phyloP scores from a whole-genome alignment of 2,888 invertebrate species.

The Pharmacophagus antenor region DNA sequence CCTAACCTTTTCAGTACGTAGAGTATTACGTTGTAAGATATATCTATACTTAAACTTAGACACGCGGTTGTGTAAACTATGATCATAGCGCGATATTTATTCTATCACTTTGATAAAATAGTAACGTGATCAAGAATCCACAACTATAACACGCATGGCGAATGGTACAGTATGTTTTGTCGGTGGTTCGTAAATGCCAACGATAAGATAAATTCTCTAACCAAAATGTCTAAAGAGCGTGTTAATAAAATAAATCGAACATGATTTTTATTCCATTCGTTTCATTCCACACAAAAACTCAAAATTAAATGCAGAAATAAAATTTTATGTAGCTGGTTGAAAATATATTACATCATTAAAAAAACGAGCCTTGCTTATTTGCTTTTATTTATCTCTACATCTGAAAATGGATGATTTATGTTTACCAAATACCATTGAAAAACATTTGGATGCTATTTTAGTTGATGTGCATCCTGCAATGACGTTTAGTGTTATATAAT shows the following conservation, averaged over 20 bases:
- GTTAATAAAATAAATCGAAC: neutral
- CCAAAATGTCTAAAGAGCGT: conserved; percentile 15
- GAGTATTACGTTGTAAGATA: neutral
- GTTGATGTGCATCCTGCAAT: too few relatives aligned
- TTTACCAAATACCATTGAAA: too few relatives aligned
- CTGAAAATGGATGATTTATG: too few relatives aligned
- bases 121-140: conserved; percentile 23
- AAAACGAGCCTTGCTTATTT: too few relatives aligned
- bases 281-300: neutral
- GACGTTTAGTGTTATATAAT: too few relatives aligned
- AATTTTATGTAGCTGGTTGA: too few relatives aligned
- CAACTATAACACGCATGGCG: conserved; percentile 26
- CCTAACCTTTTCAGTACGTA: too few relatives aligned
- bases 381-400: too few relatives aligned
- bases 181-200: conserved; percentile 30
- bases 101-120: conserved; percentile 21
- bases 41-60: neutral
- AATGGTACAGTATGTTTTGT: conserved; percentile 30
- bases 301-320: neutral
- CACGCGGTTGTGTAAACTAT: neutral
- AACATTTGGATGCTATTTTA: too few relatives aligned
- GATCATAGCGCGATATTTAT: conserved; percentile 8
- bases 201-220: conserved; percentile 28
- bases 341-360: too few relatives aligned
- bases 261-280: neutral